A percentile compares a stretch with the other conserved stretches of the same genome.
Evolutionary conservation across 2,113 vertebrate species (phyloP).

Genomic region (Manacus vitellinus): DNA sequence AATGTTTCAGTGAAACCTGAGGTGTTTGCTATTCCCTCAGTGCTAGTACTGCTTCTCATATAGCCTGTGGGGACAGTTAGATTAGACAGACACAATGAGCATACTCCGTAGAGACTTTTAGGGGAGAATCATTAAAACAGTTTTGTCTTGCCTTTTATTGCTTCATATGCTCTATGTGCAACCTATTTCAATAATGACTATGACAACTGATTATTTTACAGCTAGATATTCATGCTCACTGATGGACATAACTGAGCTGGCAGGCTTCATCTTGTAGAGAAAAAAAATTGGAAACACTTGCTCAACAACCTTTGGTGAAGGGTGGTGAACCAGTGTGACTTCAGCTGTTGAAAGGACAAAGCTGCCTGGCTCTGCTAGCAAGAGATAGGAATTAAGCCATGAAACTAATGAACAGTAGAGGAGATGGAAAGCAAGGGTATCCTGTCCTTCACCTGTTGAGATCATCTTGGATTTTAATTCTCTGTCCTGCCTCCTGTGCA

Average conservation of each 20-base stretch:
- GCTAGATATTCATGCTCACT: not conserved
- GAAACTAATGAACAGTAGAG: constrained; percentile 54
- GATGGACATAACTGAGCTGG: constrained; percentile 38
- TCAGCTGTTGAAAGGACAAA: constrained; percentile 39
- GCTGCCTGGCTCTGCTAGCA: constrained; percentile 43
- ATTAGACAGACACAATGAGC: not conserved
- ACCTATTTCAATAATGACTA: not conserved
- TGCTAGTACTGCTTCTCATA: not conserved
- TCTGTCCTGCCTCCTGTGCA: not conserved
- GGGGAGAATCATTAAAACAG: not conserved
- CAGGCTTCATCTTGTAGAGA: constrained; percentile 17
- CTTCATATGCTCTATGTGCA: not conserved
- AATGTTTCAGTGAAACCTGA: constrained; percentile 5
- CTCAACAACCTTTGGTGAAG: not conserved
- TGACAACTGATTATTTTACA: not conserved
- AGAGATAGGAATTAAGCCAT: constrained; percentile 72
- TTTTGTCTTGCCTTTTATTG: not conserved
- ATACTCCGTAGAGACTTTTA: not conserved
- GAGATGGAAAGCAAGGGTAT: constrained; percentile 25
- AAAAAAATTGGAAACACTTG: not conserved
- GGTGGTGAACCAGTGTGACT: not conserved
- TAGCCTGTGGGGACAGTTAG: not conserved
- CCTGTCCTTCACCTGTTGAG: constrained; percentile 13
- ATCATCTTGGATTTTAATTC: constrained; percentile 10
- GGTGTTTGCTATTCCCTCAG: not conserved